Conservation (phyloP, 2,888 invertebrate species). For the Nymphalis polychloros region DNA sequence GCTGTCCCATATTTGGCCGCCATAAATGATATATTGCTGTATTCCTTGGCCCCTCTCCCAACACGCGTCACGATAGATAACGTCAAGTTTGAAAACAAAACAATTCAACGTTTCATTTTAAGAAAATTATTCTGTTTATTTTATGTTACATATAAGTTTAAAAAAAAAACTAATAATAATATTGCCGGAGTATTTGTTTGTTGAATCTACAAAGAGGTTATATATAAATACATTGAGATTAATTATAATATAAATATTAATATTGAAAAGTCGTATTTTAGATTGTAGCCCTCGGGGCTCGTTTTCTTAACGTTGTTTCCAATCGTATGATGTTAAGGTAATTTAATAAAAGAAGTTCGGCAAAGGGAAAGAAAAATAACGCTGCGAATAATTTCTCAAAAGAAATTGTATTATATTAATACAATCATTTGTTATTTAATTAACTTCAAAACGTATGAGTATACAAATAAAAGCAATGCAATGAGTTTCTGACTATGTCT, state of each 20-base stretch:
- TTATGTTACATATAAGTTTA: background rate
- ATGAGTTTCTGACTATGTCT: too few relatives aligned
- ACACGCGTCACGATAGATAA: conserved; percentile 35
- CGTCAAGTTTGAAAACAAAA: conserved; percentile 32
- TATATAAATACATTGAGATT: too few relatives aligned
- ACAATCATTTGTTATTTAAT: background rate
- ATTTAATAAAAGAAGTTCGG: background rate
- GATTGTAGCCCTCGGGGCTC: background rate
- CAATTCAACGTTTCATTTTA: conserved; percentile 16
- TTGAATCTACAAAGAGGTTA: too few relatives aligned
- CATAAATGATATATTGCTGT: conserved; percentile 31
- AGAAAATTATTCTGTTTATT: conserved; percentile 20
- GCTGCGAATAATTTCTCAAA: background rate
- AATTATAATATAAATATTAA: background rate
- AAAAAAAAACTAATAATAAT: background rate
- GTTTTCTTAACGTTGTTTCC: background rate
- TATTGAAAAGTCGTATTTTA: background rate
- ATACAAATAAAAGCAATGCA: too few relatives aligned
- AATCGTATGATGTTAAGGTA: conserved; percentile 1
- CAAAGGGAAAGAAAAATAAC: background rate
- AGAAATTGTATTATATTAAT: background rate
- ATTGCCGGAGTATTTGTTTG: too few relatives aligned
- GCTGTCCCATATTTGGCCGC: conserved; percentile 32
- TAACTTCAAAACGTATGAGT: background rate
- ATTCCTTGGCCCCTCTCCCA: conserved; percentile 38